These are phyloP conservation scores for Heteractis magnifica DNA, from an alignment of 92 coral and sea anemone species.

Conservation along the genomic window DNA sequence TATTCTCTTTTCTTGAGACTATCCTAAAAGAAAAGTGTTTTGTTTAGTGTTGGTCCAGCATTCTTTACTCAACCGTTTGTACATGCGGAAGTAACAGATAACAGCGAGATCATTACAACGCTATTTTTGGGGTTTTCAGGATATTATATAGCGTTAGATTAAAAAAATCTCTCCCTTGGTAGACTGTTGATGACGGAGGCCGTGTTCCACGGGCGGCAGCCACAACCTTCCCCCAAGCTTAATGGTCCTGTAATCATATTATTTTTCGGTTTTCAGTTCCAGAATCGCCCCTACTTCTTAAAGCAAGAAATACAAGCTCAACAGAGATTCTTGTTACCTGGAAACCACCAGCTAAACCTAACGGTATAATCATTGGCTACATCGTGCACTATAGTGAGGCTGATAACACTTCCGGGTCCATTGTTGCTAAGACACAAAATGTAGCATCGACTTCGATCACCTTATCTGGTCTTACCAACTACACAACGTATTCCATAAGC, in stretches of 20 bases:
- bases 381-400: constrained; percentile 28
- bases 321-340: constrained; percentile 22
- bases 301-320: constrained; percentile 45
- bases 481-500: constrained; percentile 48
- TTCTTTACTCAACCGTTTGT: no score
- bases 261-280: constrained; percentile 38
- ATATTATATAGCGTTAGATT: no score
- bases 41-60: no score
- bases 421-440: not conserved
- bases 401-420: constrained; percentile 10
- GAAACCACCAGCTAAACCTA: constrained; percentile 30
- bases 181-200: no score
- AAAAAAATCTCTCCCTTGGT: no score
- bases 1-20: no score
- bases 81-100: no score
- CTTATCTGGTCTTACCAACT: constrained; percentile 37
- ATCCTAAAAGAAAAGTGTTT: no score
- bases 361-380: constrained; percentile 46
- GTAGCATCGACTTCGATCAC: constrained; percentile 18
- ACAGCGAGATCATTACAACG: no score
- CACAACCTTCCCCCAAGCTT: no score
- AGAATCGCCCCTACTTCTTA: constrained; percentile 40
- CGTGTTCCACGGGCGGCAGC: no score
- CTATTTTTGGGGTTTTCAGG: no score
- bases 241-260: not conserved